phyloP scores from a whole-genome alignment of 2,888 invertebrate species.

The Tiliacea citrago region DNA sequence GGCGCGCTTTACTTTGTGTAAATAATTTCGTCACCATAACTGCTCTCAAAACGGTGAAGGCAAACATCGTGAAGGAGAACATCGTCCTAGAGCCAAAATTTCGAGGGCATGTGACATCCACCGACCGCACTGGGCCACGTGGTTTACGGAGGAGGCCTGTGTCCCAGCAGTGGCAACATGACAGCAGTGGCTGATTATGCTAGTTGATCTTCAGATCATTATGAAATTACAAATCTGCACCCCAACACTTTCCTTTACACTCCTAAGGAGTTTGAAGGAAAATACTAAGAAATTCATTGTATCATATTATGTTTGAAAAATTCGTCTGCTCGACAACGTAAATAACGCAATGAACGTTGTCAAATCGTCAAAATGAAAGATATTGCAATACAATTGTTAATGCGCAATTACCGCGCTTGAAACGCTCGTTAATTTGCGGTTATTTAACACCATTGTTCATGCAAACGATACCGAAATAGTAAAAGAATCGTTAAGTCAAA shows the following conservation, averaged over 20 bases:
- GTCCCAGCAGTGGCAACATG: too few species aligned
- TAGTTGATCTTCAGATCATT: not conserved
- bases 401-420: not conserved
- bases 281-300: not conserved
- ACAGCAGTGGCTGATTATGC: too few species aligned
- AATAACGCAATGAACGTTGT: not conserved
- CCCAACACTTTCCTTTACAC: not conserved
- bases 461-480: not conserved
- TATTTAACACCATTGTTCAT: not conserved
- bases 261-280: not conserved
- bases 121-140: too few species aligned
- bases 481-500: not conserved
- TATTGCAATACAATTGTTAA: not conserved
- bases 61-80: too few species aligned
- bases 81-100: too few species aligned
- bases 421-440: not conserved
- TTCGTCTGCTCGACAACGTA: not conserved
- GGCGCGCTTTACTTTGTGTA: too few species aligned
- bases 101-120: too few species aligned
- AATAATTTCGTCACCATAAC: too few species aligned
- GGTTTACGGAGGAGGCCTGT: too few species aligned
- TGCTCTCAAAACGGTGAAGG: too few species aligned
- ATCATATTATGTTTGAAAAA: not conserved
- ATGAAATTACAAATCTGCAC: not conserved
- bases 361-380: not conserved